phyloP scores from a whole-genome alignment of 2,888 invertebrate genomes.

The Ophonus ardosiacus region DNA sequence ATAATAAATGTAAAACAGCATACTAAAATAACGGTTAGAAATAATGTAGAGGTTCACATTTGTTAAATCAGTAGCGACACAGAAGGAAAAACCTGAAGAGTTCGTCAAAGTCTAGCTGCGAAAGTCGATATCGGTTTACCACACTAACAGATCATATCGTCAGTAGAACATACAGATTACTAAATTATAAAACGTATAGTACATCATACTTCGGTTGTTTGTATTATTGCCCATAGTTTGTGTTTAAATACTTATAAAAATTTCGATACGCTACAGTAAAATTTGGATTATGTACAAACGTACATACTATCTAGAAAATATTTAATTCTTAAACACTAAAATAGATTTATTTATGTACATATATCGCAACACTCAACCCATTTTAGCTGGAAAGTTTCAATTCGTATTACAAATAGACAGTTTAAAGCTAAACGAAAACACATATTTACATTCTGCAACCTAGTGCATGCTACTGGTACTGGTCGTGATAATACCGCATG shows the following conservation, averaged over 20 bases:
- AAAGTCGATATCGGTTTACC: slow-evolving; percentile 25
- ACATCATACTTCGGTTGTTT: slow-evolving; percentile 45
- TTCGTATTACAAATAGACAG: slow-evolving; percentile 22
- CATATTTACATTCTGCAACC: slow-evolving; percentile 25
- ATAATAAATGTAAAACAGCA: slow-evolving; percentile 25
- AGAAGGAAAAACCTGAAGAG: slow-evolving; percentile 31
- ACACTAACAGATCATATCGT: slow-evolving; percentile 6
- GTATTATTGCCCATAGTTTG: slow-evolving; percentile 37
- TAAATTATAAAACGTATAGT: slow-evolving; percentile 36
- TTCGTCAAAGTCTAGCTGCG: slow-evolving; percentile 40
- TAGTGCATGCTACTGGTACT: neutral
- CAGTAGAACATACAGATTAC: slow-evolving; percentile 19
- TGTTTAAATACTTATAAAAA: slow-evolving; percentile 44
- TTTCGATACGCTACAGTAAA: slow-evolving; percentile 45
- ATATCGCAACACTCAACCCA: slow-evolving; percentile 32
- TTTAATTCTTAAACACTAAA: slow-evolving; percentile 47
- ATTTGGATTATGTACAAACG: slow-evolving; percentile 42
- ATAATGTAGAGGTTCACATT: slow-evolving; percentile 36
- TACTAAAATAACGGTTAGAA: slow-evolving; percentile 45
- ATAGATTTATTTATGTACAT: slow-evolving; percentile 40
- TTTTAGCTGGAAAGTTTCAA: slow-evolving; percentile 25
- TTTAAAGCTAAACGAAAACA: neutral
- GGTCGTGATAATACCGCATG: neutral
- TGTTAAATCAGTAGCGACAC: slow-evolving; percentile 46
- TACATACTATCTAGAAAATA: slow-evolving; percentile 49